A percentile compares a stretch with the other conserved stretches of the same genome.
These are phyloP conservation scores for Oceanites oceanicus DNA, from an alignment of 2,113 vertebrate species.

Conservation along the genomic window DNA sequence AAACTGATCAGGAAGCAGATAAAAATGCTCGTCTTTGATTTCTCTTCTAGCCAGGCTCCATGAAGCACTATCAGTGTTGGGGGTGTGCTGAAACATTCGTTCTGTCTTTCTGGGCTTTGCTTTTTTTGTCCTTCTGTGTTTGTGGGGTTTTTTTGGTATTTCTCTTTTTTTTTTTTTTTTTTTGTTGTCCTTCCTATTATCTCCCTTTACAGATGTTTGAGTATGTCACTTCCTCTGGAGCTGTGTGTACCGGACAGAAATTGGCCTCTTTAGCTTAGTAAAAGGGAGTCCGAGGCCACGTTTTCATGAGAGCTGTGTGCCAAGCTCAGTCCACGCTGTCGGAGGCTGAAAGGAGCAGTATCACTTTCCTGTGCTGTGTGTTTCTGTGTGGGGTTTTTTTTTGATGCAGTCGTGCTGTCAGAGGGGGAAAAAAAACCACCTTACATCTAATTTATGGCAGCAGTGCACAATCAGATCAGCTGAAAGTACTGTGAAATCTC, in stretches of 20 bases:
- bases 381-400: background rate
- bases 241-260: background rate
- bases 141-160: fast-evolving
- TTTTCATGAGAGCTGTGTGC: background rate
- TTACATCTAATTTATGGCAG: background rate
- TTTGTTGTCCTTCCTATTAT: background rate
- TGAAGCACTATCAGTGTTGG: background rate
- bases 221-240: background rate
- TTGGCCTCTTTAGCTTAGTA: background rate
- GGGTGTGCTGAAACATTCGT: background rate
- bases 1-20: constrained; percentile 25
- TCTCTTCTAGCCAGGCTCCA: background rate
- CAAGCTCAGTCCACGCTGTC: background rate
- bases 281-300: fast-evolving
- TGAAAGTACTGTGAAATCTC: background rate
- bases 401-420: background rate
- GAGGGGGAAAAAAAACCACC: background rate
- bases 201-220: background rate
- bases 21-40: background rate
- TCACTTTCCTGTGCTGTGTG: background rate
- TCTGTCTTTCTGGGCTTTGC: background rate
- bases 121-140: background rate
- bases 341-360: background rate
- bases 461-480: background rate
- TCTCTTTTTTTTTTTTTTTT: background rate